Percentiles rank a stretch among this genome's conserved stretches.
Conservation (phyloP, 2,888 invertebrate genomes). For the Axea sp. region DNA sequence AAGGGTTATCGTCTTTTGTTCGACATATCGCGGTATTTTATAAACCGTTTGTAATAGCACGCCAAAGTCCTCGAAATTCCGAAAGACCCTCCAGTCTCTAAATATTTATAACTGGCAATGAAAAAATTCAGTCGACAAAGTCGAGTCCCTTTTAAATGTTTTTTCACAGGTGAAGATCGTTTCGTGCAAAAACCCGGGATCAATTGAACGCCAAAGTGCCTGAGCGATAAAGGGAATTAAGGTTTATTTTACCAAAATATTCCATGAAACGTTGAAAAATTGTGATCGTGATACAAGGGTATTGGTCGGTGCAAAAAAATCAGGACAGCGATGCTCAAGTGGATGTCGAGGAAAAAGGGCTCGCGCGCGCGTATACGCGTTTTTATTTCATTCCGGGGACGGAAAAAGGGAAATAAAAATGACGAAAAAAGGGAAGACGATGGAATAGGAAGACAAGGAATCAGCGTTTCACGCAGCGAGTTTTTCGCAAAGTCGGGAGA, state of each 20-base stretch:
- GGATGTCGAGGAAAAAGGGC: not conserved
- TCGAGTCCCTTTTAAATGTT: conserved; percentile 17
- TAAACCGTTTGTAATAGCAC: conserved; percentile 24
- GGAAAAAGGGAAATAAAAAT: conserved; percentile 41
- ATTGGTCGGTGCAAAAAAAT: not conserved
- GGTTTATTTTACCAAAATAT: conserved; percentile 37
- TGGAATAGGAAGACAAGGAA: conserved; percentile 55
- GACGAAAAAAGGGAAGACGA: conserved; percentile 29
- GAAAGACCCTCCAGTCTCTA: conserved; percentile 27
- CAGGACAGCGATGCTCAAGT: conserved; percentile 6
- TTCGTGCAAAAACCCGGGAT: conserved; percentile 10
- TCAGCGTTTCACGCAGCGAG: conserved; percentile 62
- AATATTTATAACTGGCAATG: conserved; percentile 51
- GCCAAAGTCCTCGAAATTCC: conserved; percentile 35
- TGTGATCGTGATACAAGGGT: conserved; percentile 14
- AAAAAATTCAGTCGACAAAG: conserved; percentile 25
- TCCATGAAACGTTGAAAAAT: conserved; percentile 35
- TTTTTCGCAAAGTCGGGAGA: conserved; percentile 60
- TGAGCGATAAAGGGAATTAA: conserved; percentile 11
- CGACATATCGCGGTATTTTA: conserved; percentile 29
- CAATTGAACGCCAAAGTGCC: conserved; percentile 10
- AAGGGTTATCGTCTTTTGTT: conserved; percentile 7
- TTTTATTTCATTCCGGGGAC: conserved; percentile 65
- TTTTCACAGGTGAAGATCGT: conserved; percentile 20
- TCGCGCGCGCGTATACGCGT: not conserved